phyloP scores from a whole-genome alignment of 2,113 vertebrate genomes.

The Sialia sialis region DNA sequence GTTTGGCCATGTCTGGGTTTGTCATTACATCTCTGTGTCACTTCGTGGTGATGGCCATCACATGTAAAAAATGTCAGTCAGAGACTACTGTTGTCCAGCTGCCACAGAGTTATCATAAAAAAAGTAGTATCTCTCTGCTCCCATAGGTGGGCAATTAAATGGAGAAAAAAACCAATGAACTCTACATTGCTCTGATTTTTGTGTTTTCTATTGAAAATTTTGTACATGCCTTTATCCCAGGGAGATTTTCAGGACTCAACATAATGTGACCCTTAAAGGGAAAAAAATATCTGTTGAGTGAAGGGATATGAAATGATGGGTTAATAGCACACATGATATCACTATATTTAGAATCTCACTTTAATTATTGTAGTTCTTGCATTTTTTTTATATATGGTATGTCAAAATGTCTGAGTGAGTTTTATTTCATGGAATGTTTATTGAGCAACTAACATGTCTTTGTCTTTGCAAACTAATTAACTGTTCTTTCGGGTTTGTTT shows the following conservation, averaged over 20 bases:
- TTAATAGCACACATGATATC: not conserved
- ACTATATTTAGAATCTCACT: not conserved
- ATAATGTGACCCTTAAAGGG: not conserved
- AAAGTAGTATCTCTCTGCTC: not conserved
- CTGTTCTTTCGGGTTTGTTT: constrained; percentile 55
- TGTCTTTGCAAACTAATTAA: constrained; percentile 67
- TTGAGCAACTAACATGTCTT: constrained; percentile 25
- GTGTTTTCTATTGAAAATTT: not conserved
- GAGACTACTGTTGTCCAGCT: not conserved
- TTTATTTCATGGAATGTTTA: constrained; percentile 42
- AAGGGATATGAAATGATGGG: not conserved
- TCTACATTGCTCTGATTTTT: not conserved
- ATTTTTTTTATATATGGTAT: not conserved
- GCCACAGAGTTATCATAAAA: not conserved
- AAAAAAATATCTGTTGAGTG: not conserved
- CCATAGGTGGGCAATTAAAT: not conserved
- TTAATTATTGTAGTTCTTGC: constrained; percentile 2
- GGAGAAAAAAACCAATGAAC: not conserved
- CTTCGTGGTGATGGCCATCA: not conserved
- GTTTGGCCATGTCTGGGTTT: not conserved
- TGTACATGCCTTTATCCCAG: not conserved
- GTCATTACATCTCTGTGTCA: not conserved
- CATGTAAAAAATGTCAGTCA: not conserved
- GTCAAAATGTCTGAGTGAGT: not conserved
- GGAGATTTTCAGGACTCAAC: not conserved